Percentiles rank a stretch among this genome's conserved stretches.
These are phyloP conservation scores for Phalera bucephala DNA, from an alignment of 2,888 invertebrate genomes.

Conservation along the genomic window DNA sequence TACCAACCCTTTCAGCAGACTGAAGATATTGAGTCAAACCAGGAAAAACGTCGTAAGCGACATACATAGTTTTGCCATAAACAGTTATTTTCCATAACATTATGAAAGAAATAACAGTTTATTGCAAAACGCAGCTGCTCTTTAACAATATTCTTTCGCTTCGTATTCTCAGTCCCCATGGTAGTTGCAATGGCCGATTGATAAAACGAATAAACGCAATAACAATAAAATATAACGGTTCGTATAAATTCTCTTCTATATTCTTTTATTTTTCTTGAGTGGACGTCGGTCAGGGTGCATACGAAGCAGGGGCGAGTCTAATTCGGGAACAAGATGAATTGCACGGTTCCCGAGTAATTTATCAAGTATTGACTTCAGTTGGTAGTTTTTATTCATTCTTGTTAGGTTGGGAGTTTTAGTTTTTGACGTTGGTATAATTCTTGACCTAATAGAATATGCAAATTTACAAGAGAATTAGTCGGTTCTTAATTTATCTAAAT, in stretches of 20 bases:
- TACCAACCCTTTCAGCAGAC: constrained; percentile 25
- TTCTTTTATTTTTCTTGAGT: constrained; percentile 47
- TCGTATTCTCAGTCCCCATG: constrained; percentile 22
- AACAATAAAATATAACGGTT: constrained; percentile 77
- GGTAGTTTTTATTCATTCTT: constrained; percentile 44
- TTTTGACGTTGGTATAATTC: too few species aligned
- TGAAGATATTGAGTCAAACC: too few species aligned
- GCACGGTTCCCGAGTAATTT: constrained; percentile 49
- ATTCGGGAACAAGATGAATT: constrained; percentile 66
- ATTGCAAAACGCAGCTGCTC: too few species aligned
- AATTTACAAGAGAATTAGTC: too few species aligned
- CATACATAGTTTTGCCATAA: too few species aligned
- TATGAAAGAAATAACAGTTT: too few species aligned
- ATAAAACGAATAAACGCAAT: constrained; percentile 63
- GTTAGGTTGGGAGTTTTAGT: constrained; percentile 12
- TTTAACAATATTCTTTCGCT: too few species aligned
- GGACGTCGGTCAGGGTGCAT: constrained; percentile 58
- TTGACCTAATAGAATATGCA: too few species aligned
- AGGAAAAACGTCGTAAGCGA: too few species aligned
- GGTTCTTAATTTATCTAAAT: too few species aligned
- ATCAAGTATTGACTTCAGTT: constrained; percentile 57
- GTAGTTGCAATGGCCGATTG: constrained; percentile 42
- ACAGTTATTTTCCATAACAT: too few species aligned
- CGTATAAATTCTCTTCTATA: constrained; percentile 57
- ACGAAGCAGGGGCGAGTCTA: constrained; percentile 45